Evolutionary conservation across 1,140 invertebrate genomes (phyloP).

Genomic region (Halictus rubicundus): DNA sequence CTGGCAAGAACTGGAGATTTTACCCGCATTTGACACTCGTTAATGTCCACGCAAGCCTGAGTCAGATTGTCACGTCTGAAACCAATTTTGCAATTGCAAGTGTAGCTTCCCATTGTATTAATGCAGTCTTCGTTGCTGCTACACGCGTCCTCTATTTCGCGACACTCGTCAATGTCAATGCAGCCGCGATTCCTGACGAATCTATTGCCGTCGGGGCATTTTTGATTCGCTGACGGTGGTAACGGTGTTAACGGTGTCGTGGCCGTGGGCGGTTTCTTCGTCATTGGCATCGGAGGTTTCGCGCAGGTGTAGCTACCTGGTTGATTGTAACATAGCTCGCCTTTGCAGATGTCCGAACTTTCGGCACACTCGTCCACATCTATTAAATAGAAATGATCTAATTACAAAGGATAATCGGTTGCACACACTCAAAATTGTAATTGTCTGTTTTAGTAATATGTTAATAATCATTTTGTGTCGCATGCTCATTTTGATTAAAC

Average conservation of each 20-base stretch:
- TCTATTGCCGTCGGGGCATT: constrained; percentile 61
- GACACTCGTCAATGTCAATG: constrained; percentile 86
- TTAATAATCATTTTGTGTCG: no score
- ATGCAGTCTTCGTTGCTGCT: constrained; percentile 80
- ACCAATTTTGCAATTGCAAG: constrained; percentile 80
- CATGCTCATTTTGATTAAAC: no score
- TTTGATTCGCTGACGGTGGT: constrained; percentile 32
- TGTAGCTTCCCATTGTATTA: constrained; percentile 81
- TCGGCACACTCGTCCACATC: constrained; percentile 82
- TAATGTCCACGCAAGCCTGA: constrained; percentile 83
- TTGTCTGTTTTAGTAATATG: no score
- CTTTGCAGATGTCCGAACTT: constrained; percentile 67
- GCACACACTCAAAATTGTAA: no score
- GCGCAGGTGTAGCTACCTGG: constrained; percentile 82
- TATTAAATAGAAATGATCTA: constrained; percentile 48
- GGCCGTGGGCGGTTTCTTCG: constrained; percentile 40
- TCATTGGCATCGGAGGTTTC: constrained; percentile 72
- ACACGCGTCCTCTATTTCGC: constrained; percentile 78
- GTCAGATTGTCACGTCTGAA: constrained; percentile 81
- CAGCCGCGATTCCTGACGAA: constrained; percentile 77
- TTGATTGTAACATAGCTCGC: constrained; percentile 82
- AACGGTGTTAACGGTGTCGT: constrained; percentile 33
- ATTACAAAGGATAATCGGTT: not conserved
- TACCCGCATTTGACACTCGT: constrained; percentile 83
- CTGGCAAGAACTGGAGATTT: not conserved